Conservation (phyloP, 2,888 invertebrate genomes). For the Mycalesis mineus region DNA sequence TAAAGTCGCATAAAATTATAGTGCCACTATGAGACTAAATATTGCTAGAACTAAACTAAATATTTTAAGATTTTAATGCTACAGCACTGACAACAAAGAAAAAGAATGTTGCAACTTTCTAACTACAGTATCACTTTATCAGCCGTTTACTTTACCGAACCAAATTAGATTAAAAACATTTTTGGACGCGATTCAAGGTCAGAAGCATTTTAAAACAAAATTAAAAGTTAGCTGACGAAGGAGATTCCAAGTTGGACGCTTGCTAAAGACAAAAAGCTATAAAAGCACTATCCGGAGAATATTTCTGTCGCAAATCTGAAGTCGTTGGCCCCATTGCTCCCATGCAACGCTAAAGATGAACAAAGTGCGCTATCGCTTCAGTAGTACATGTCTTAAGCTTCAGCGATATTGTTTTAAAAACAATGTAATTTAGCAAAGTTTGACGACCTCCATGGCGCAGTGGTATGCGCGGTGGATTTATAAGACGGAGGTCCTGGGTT, state of each 20-base stretch:
- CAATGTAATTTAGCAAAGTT: too few species aligned
- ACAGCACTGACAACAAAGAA: not conserved
- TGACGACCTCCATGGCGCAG: too few species aligned
- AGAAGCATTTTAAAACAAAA: conserved; percentile 1
- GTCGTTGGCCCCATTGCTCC: conserved; percentile 62
- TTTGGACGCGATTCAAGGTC: not conserved
- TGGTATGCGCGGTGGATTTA: too few species aligned
- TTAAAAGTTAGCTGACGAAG: conserved; percentile 11
- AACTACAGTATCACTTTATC: not conserved
- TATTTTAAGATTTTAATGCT: too few species aligned
- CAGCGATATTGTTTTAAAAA: conserved; percentile 10
- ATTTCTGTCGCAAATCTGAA: conserved; percentile 31
- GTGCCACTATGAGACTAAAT: too few species aligned
- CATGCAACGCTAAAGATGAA: conserved; percentile 28
- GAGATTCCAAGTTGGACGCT: conserved; percentile 8
- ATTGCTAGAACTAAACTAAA: too few species aligned
- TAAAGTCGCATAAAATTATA: too few species aligned
- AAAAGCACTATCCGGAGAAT: conserved; percentile 14
- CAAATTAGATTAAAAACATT: not conserved
- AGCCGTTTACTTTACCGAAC: not conserved
- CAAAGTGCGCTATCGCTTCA: conserved; percentile 22
- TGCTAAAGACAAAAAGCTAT: conserved; percentile 15
- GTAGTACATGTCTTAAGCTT: conserved; percentile 12
- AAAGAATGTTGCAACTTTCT: not conserved
- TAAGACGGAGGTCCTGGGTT: too few species aligned